Evolutionary conservation across 2,888 invertebrate species (phyloP), one percentile per base, ranked within the genome.

Genomic region (Tetramorium bicarinatum): DNA sequence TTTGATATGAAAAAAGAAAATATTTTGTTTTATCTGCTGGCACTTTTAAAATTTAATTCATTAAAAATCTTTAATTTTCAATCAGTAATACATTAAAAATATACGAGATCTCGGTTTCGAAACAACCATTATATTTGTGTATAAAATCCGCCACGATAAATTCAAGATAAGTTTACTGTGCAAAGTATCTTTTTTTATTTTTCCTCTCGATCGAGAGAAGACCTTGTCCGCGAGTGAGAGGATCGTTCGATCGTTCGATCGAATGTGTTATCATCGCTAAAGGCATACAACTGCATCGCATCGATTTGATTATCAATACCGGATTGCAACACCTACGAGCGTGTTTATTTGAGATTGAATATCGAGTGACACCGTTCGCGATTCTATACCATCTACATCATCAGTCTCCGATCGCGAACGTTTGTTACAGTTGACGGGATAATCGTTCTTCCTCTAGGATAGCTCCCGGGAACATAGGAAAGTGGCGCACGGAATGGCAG

Each of bases 361-460:
- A 87, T 89, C 85, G 85, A 77, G 62, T 84, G 82, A 86, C 79
- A 66, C 69, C 85, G 83, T 90, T 89, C 86, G 80, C 87, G 84
- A 88, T 89, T 89, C 90, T 87, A 87, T 87, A 83, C 87, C 85
- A 72, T 69, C 41, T 61, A n/a, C n/a, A 41, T 11, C 38, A 89
- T 85, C 82, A 87, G 83, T 82, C 88, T 88, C 90, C 90, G 91
- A 91, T 92, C 89, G 89, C 66, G 61, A 82, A 77, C 91, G 88
- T 92, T 92, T 88, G 90, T 91, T 89, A 88, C 83, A 86, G 83
- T 83, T 83, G 76, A 85, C 61, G 59, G 83, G 83, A 85, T 84
- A 82, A 83, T 38, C 54, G 67, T 81, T 47, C 47, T 77, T 85
- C 69, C 66, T 80, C 79, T 71, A 82, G 76, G 82, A 86, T 83